These are phyloP conservation scores for Uria aalge DNA, from an alignment of 2,113 vertebrate species.

Conservation along the genomic window DNA sequence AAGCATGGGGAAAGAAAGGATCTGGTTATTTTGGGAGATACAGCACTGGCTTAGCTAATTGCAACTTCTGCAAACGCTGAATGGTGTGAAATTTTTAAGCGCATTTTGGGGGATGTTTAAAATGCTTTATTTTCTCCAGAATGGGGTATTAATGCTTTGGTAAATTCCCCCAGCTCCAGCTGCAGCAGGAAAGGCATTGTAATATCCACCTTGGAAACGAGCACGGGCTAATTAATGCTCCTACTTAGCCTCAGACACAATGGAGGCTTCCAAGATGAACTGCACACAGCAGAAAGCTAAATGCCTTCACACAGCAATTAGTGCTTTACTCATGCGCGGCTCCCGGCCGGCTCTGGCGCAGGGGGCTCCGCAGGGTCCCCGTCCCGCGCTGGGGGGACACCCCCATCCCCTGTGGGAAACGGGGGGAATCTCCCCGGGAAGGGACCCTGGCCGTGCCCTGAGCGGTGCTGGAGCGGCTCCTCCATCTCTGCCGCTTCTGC, in stretches of 20 bases:
- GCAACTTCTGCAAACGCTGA: background rate
- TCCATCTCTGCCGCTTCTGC: background rate
- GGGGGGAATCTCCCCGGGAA: background rate
- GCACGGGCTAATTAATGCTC: background rate
- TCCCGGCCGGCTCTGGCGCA: background rate
- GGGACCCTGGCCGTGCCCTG: background rate
- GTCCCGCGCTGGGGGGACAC: accelerated
- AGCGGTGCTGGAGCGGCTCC: background rate
- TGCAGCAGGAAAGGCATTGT: background rate
- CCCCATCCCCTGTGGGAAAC: accelerated
- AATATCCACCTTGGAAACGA: background rate
- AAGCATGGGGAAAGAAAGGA: background rate
- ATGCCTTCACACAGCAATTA: background rate
- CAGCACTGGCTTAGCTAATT: background rate
- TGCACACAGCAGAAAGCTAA: background rate
- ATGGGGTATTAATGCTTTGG: background rate
- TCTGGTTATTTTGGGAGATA: background rate
- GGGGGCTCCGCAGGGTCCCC: background rate
- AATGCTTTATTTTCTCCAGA: slow-evolving; percentile 24
- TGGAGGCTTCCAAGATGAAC: background rate
- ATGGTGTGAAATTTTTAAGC: background rate
- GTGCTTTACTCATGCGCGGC: background rate
- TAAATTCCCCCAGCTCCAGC: background rate
- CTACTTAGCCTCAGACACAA: background rate
- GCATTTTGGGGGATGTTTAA: background rate